Evolutionary conservation across 1,140 invertebrate species (phyloP), one percentile per base, ranked within the genome.

Genomic region (Drosophila insularis): DNA sequence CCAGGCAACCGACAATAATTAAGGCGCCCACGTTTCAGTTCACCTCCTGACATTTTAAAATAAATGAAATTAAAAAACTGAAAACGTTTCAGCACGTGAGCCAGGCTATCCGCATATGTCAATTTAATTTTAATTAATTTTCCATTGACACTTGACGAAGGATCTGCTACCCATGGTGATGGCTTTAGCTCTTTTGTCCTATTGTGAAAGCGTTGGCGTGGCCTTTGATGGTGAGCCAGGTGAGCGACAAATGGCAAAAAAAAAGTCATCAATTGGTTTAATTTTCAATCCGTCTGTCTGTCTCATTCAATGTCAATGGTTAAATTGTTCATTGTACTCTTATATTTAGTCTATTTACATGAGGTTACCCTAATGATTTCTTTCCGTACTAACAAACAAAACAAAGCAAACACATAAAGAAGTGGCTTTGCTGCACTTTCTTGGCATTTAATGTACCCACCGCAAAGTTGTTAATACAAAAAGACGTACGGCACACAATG

Each of bases 81-180:
- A 67, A 55, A 67, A 56, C 35, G 53, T 19, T 50, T 55, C 61
- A 19, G 61, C 56, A 66, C 67, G 37, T 43, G 78, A 43, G 54
- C 54, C 37, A 37, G 37, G 46, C 5, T 43, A 4, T 21, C 64
- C 46, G 19, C 19, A 53, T 71, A 39, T 65, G 62, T 63, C 64
- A 71, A 66, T 71, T 67, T 58, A 63, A 64, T 72, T 78, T 78
- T 63, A 78, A 78, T 78, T 71, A 78, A 78, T 71, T 78, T 63
- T 71, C 37, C 62, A 67, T 84, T 70, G 66, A 66, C 76, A 80
- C 65, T 80, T 78, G 76, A 79, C 63, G 31, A 78, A 61, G 68
- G 68, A 63, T 39, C 40, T 43, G 65, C 59, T 32, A 59, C 21
- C 35, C 59, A 75, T 59, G 27, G 39, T 43, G 67, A 59, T 58